Percentiles rank a stretch among this genome's conserved stretches.
phyloP scores from a whole-genome alignment of 2,888 invertebrate genomes.

The Dromius quadrimaculatus region DNA sequence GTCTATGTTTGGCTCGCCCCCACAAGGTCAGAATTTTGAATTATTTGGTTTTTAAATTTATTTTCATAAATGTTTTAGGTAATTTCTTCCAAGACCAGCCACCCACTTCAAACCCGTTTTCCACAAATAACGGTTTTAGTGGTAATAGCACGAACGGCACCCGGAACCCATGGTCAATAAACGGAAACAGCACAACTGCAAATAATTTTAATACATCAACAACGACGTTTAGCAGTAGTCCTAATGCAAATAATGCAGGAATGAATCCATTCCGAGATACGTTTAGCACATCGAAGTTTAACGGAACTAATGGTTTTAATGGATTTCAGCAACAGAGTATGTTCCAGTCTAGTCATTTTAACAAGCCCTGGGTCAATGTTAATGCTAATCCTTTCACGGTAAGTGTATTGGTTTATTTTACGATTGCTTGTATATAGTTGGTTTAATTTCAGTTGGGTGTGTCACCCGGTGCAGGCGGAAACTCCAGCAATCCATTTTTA shows the following conservation, averaged over 20 bases:
- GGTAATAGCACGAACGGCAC: not conserved
- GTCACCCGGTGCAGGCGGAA: slow-evolving; percentile 63
- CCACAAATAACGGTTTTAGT: slow-evolving; percentile 38
- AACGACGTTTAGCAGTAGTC: slow-evolving; percentile 13
- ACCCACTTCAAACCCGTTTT: slow-evolving; percentile 58
- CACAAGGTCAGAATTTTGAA: too few species aligned
- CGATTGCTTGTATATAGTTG: not conserved
- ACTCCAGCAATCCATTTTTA: slow-evolving; percentile 74
- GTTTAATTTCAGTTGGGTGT: slow-evolving; percentile 62
- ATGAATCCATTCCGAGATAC: slow-evolving; percentile 62
- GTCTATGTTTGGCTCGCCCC: slow-evolving; percentile 65
- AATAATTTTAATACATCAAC: slow-evolving; percentile 53
- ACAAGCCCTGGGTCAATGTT: slow-evolving; percentile 54
- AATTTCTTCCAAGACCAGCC: slow-evolving; percentile 63
- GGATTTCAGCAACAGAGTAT: slow-evolving; percentile 56
- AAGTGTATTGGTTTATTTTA: slow-evolving; percentile 45
- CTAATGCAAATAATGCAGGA: slow-evolving; percentile 49
- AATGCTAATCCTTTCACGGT: slow-evolving; percentile 65
- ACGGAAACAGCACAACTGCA: slow-evolving; percentile 54
- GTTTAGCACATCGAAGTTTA: slow-evolving; percentile 54
- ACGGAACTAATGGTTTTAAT: slow-evolving; percentile 49
- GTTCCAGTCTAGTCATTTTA: slow-evolving; percentile 47
- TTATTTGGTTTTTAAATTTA: too few species aligned
- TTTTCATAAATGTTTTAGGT: too few species aligned
- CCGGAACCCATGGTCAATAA: slow-evolving; percentile 52